phyloP scores from a whole-genome alignment of 2,797 vertebrate genomes.

The Anguilla obscura region DNA sequence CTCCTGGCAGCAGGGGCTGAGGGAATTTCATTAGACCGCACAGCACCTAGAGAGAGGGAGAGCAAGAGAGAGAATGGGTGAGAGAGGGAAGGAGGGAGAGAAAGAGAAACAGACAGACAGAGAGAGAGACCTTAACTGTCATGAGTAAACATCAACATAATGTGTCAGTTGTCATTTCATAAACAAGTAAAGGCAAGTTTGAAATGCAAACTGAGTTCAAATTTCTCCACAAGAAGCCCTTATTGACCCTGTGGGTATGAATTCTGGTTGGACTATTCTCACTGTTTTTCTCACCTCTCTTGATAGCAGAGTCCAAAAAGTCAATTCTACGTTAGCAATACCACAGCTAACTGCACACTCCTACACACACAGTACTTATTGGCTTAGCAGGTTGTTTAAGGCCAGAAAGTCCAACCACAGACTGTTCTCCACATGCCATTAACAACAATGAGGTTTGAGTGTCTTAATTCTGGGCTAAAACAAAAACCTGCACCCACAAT shows the following conservation, averaged over 20 bases:
- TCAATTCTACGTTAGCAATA: background rate
- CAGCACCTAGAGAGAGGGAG: slow-evolving; percentile 28
- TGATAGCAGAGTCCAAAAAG: background rate
- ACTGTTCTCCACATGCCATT: background rate
- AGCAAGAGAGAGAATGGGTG: no score
- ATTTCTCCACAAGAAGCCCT: background rate
- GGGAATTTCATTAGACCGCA: background rate
- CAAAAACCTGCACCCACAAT: background rate
- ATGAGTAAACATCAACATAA: slow-evolving; percentile 20
- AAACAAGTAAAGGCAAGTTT: background rate
- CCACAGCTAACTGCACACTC: background rate
- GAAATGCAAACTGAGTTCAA: background rate
- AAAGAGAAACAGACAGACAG: background rate
- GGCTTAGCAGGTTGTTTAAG: background rate
- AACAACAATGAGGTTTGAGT: background rate
- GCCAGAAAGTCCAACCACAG: background rate
- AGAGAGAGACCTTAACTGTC: background rate
- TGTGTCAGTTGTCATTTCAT: background rate
- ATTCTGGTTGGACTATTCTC: background rate
- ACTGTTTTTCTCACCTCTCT: background rate
- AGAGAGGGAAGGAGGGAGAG: background rate
- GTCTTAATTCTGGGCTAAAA: background rate
- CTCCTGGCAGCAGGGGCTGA: slow-evolving; percentile 5
- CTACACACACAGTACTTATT: background rate
- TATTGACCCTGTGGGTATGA: background rate